These are phyloP conservation scores for Gallinago solitaria DNA, from an alignment of 2,797 vertebrate species.

Conservation along the genomic window DNA sequence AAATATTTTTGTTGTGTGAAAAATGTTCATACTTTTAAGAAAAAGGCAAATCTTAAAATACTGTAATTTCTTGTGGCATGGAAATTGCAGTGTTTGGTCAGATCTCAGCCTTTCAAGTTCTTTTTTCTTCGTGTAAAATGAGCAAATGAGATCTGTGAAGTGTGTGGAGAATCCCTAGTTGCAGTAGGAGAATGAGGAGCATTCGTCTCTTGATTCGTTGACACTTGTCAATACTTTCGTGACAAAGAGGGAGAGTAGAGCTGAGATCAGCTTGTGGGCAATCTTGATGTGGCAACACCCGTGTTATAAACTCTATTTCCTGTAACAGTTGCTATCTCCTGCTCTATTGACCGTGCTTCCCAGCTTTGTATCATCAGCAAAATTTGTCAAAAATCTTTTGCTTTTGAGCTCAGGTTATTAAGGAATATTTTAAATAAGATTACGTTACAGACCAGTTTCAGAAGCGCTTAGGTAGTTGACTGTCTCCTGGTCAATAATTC, in stretches of 20 bases:
- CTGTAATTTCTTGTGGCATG: rapidly evolving
- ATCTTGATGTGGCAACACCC: background rate
- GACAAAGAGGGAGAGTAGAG: background rate
- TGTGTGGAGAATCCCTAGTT: background rate
- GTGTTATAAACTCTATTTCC: background rate
- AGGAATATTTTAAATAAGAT: background rate
- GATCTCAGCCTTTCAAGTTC: background rate
- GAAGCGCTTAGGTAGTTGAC: background rate
- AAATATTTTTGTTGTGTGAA: background rate
- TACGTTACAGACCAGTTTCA: background rate
- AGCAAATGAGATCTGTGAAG: background rate
- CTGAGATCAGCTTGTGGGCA: background rate
- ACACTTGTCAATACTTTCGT: background rate
- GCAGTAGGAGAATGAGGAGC: background rate
- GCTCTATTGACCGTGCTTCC: background rate
- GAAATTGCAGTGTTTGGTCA: background rate
- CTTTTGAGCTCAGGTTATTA: background rate
- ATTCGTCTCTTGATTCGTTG: background rate
- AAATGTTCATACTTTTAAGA: background rate
- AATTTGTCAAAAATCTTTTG: background rate
- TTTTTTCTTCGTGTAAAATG: background rate
- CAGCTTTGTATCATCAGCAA: background rate
- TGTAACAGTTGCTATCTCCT: background rate
- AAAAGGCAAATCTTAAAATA: background rate
- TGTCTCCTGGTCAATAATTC: background rate